Conservation (phyloP, 2,888 invertebrate genomes). For the Saturnia pavonia region DNA sequence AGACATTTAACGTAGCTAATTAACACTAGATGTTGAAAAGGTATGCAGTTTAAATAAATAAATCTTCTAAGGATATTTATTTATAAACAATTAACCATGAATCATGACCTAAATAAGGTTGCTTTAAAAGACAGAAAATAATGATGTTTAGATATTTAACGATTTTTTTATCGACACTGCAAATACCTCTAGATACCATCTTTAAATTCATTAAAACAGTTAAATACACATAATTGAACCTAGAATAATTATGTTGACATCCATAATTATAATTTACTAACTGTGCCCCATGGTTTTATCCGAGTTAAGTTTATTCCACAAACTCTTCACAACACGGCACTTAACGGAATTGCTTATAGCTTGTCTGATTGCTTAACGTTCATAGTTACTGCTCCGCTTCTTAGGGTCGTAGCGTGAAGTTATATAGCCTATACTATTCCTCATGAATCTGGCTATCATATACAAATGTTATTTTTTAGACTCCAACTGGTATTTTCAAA, state of each 20-base stretch:
- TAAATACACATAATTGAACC: background rate
- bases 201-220: background rate
- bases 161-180: constrained; percentile 6
- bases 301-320: too few species aligned
- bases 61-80: background rate
- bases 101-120: constrained; percentile 13
- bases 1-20: constrained; percentile 17
- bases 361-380: too few species aligned
- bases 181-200: background rate
- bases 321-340: too few species aligned
- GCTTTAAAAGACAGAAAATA: constrained; percentile 10
- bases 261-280: background rate
- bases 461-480: too few species aligned
- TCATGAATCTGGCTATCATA: too few species aligned
- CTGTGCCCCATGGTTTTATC: background rate
- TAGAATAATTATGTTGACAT: background rate
- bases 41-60: background rate
- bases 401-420: too few species aligned
- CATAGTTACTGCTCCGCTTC: too few species aligned
- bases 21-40: background rate
- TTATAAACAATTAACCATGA: constrained; percentile 1
- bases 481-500: too few species aligned
- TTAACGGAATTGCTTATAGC: too few species aligned
- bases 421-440: too few species aligned
- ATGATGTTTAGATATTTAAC: constrained; percentile 8